Percentiles rank a stretch among this genome's conserved stretches.
phyloP scores from a whole-genome alignment of 2,113 vertebrate species.

The Ailuropoda melanoleuca region DNA sequence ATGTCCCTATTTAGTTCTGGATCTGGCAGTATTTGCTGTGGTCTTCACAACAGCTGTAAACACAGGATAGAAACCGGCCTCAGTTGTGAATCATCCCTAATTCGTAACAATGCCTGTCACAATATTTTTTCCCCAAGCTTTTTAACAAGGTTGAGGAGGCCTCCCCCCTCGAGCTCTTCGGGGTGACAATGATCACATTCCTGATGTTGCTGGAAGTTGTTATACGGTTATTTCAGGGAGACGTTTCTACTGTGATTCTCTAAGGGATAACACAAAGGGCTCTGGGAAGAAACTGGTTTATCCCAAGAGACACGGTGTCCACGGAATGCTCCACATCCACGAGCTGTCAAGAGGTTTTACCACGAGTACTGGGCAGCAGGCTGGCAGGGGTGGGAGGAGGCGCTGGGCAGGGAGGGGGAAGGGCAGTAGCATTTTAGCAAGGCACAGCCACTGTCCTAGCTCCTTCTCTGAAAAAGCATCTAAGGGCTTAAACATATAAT shows the following conservation, averaged over 20 bases:
- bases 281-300: conserved; percentile 47
- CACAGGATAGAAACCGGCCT: background rate
- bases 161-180: background rate
- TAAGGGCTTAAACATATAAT: background rate
- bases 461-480: background rate
- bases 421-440: background rate
- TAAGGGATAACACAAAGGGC: conserved; percentile 5
- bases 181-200: background rate
- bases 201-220: background rate
- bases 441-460: background rate
- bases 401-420: background rate
- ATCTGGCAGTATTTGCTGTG: background rate
- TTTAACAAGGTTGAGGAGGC: background rate
- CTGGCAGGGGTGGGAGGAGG: background rate
- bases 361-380: conserved; percentile 23
- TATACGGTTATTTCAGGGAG: background rate
- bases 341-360: conserved; percentile 38
- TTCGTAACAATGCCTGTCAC: background rate
- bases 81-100: background rate
- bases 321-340: conserved; percentile 41
- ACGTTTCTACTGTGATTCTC: conserved; percentile 21
- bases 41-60: background rate
- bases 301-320: conserved; percentile 47
- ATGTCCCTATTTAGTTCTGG: background rate
- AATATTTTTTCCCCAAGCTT: background rate